Evolutionary conservation across 2,888 invertebrate species (phyloP), one percentile per base, ranked within the genome.

Genomic region (Tinea semifulvella): DNA sequence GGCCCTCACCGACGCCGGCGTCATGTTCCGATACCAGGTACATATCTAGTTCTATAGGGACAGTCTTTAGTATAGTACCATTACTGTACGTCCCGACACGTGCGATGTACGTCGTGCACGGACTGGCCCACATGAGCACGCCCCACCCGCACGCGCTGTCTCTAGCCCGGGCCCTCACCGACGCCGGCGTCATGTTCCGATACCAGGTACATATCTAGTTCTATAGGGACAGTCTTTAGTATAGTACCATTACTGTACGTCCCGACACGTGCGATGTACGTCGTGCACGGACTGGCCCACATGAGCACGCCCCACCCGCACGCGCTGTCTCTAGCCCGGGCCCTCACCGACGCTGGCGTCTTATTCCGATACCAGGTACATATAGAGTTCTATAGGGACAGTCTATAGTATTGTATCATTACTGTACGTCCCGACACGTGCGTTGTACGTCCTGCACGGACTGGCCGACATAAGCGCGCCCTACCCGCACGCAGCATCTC

Each of bases 131-230:
- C 79, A 85, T 91, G 59, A 88, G 94, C 61, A 94, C 96, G 56
- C 97, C 97, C 55, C 96, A 95, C 82, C 92, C 94, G 61, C 96
- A 98, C 73, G 91, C 94, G 53, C 88, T 96, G 58, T 88, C 94
- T 68, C 85, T 97, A 50, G 93, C 96, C 46, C 87, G 93, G 60
- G 91, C 95, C 48, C 85, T 97, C 53, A 90, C 93, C 16, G 90
- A 92, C 59, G 91, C 91, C 44, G 92, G 93, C 59, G 89, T 96
- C 56, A 87, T 96, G 56, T 97, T 94, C 79, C 86, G 94, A 75
- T 90, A 95, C 75, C 96, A 96, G 90, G 96, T 96, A 13, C n/a
- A n/a, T n/a, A n/a, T n/a, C n/a, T n/a, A n/a, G n/a, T n/a, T n/a
- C n/a, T n/a, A n/a, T n/a, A n/a, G n/a, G n/a, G n/a, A n/a, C n/a